phyloP scores from a whole-genome alignment of 2,888 invertebrate species.

The Pocota personata region DNA sequence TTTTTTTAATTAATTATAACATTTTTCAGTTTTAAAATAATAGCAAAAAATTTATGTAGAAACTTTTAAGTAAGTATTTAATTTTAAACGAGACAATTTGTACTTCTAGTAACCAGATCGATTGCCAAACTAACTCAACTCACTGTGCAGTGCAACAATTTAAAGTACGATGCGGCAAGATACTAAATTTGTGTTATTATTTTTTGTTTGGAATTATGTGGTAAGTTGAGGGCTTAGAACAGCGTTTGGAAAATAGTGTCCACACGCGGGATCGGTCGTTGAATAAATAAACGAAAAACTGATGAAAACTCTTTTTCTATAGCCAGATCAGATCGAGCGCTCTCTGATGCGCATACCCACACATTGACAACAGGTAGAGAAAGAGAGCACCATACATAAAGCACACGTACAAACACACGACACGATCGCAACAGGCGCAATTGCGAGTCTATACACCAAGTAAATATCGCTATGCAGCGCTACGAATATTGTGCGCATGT shows the following conservation, averaged over 20 bases:
- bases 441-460: slow-evolving; percentile 35
- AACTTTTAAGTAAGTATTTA: background rate
- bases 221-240: slow-evolving; percentile 69
- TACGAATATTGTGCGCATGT: slow-evolving; percentile 69
- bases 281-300: slow-evolving; percentile 82
- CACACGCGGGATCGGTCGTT: slow-evolving; percentile 82
- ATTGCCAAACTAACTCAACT: slow-evolving; percentile 67
- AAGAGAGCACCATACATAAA: slow-evolving; percentile 67
- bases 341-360: slow-evolving; percentile 69
- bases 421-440: slow-evolving; percentile 41
- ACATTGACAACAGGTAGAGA: slow-evolving; percentile 65
- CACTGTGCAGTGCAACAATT: slow-evolving; percentile 64
- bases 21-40: background rate
- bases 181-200: slow-evolving; percentile 32
- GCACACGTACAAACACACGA: slow-evolving; percentile 21
- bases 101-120: slow-evolving; percentile 66
- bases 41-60: background rate
- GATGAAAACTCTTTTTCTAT: slow-evolving; percentile 75
- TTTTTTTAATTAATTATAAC: background rate
- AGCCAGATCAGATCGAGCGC: slow-evolving; percentile 58
- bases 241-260: slow-evolving; percentile 80
- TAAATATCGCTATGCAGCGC: slow-evolving; percentile 24
- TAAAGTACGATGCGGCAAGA: slow-evolving; percentile 65
- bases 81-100: slow-evolving; percentile 32
- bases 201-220: slow-evolving; percentile 40